Base-by-base conservation (phyloP, 2,888 invertebrate genomes). In the Molorchus minor region DNA sequence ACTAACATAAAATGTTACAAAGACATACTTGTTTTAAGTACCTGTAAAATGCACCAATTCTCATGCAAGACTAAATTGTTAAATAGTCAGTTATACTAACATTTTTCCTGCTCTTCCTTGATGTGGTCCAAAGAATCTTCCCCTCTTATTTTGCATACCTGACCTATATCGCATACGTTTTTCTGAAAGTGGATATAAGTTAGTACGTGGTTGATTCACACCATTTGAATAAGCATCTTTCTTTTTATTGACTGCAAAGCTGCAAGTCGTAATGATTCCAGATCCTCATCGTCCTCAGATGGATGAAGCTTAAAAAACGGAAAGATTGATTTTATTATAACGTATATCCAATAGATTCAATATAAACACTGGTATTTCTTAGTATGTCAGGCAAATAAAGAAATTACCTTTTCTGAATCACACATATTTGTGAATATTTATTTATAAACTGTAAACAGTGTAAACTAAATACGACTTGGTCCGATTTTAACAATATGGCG, bases 241-340 rank as follows among this genome's bases (percentile, higher is more conserved):
- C 52, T 59, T 72, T 79, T 79, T 46, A 84, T 69, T 0, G 83
- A 81, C 49, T 82, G 80, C 36, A 84, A 76, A 10, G 84, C 84
- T 44, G 83, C 83, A 56, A 82, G 71, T 45, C 84, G 77, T 55
- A 84, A 73, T 20, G 80, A 78, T 69, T 84, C 84, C 62, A 84
- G 72, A 69, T 84, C 84, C 49, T 84, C 83, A 54, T 84, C 84
- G 25, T 84, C 84, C 10, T 84, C 84, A 2, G 82, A 81, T 2
- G 73, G 75, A 47, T 64, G 60, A 51, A 59, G 71, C 73, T 65
- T 69, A 71, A 71, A 71, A 44, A 64, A 71, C 49, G 59, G 46
- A 55, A 41, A 33, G 15, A 61, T 58, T 70, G 41, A 41, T 52
- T 71, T 36, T 70, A 61, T 52, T 68, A 43, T 45, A 10, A 41